A percentile compares a stretch with the other conserved stretches of the same genome.
phyloP scores from a whole-genome alignment of 2,797 vertebrate species.

The Alca torda region DNA sequence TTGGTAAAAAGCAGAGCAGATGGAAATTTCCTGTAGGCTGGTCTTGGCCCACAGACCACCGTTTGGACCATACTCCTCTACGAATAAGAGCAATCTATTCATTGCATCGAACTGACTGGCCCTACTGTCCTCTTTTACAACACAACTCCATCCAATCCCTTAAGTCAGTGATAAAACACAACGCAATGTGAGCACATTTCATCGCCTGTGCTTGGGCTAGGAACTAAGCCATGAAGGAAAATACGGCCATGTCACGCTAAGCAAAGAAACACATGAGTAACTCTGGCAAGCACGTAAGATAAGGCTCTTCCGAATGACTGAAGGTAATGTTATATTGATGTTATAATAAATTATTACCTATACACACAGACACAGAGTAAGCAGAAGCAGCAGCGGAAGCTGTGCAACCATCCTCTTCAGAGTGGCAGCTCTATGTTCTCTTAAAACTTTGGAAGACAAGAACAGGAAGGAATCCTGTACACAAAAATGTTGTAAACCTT shows the following conservation, averaged over 20 bases:
- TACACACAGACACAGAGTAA: background rate
- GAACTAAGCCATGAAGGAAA: constrained; percentile 38
- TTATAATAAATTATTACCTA: constrained; percentile 29
- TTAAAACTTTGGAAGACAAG: background rate
- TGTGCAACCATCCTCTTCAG: background rate
- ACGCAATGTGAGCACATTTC: background rate
- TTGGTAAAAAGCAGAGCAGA: constrained; percentile 9
- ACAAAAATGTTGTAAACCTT: background rate
- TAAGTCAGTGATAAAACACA: background rate
- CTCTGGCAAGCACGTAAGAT: constrained; percentile 39
- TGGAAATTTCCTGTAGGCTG: constrained; percentile 33
- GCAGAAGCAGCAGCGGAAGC: background rate
- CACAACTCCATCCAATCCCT: background rate
- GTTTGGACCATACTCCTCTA: background rate
- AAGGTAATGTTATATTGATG: constrained; percentile 6
- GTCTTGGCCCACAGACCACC: constrained; percentile 30
- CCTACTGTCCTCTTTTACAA: constrained; percentile 14
- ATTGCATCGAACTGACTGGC: constrained; percentile 7
- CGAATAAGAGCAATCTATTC: constrained; percentile 21
- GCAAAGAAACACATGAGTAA: constrained; percentile 52
- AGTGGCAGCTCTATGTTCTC: background rate
- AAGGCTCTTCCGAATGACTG: constrained; percentile 31
- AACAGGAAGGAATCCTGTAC: background rate
- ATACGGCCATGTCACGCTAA: constrained; percentile 14
- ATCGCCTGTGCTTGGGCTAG: background rate